Evolutionary conservation across 2,797 vertebrate genomes (phyloP), one percentile per base, ranked within the genome.

Genomic region (Chaunax sp.): DNA sequence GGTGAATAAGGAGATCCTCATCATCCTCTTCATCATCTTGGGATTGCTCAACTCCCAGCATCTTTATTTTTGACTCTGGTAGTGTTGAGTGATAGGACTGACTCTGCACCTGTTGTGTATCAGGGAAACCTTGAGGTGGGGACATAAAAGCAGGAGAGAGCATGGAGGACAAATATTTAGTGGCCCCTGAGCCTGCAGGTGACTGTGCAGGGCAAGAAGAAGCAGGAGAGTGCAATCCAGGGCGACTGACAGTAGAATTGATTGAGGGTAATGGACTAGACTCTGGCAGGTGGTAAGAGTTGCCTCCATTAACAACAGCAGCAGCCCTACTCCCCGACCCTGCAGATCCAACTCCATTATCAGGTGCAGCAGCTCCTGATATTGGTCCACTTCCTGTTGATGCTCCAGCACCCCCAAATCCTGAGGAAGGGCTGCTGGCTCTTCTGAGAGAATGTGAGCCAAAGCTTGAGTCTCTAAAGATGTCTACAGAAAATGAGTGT

Each of bases 1-100:
- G 96, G 75, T 96, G 95, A 51, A 97, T 96, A 26, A 97, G 90
- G 53, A 98, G 97, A 26, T 97, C 96, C 11, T 93, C 93, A 28
- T 92, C 91, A 50, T 90, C 90, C 1, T 95, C 94, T 0, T 90
- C 92, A 9, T 89, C 88, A 1, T 90, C 89, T 77, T 89, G 91
- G 38, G 90, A 76, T 78, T 73, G 81, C 46, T 93, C 90, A 30
- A 90, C 86, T 53, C 85, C 86, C 62, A 78, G 79, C 75, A 96
- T 84, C 0, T 96, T 95, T 0, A 93, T 84, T 71, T 94, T 96
- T 8, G 80, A 71, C 62, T 95, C 15, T 56, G 90, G 50, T 23
- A 87, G 78, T n/a, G 89, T 82, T 63, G 33, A 87, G 61, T 94
- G 95, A 89, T 88, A 95, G 84, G 92, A 72, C 83, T 96, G 0